Evolutionary conservation across 2,113 vertebrate species (phyloP).

Genomic region (Rhynchomys soricoides): DNA sequence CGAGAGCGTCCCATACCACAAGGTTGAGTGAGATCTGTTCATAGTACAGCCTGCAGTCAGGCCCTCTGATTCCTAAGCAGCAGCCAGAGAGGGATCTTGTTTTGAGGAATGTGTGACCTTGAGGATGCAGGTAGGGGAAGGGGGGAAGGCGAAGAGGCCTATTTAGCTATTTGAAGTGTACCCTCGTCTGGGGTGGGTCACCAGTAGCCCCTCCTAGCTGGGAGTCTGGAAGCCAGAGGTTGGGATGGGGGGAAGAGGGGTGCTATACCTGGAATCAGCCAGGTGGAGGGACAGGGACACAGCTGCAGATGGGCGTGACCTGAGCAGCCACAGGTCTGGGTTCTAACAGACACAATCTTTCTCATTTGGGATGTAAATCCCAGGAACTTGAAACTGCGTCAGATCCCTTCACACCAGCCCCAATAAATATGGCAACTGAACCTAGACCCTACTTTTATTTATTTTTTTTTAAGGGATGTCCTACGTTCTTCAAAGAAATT

Average conservation of each 20-base stretch:
- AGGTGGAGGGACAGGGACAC: no score
- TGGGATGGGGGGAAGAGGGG: not conserved
- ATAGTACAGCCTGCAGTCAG: not conserved
- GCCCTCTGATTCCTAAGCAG: not conserved
- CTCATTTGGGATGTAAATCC: constrained; percentile 7
- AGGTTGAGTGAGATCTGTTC: not conserved
- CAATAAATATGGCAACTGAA: constrained; percentile 64
- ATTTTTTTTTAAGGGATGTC: constrained; percentile 57
- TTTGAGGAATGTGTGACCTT: not conserved
- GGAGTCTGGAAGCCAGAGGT: not conserved
- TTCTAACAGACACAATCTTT: not conserved
- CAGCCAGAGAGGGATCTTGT: no score
- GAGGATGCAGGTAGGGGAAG: not conserved
- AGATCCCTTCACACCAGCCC: constrained; percentile 19
- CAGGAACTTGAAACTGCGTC: not conserved
- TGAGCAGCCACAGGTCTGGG: not conserved
- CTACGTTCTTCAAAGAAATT: constrained; percentile 76
- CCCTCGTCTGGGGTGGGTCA: not conserved
- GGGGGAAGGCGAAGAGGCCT: no score
- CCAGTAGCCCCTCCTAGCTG: not conserved
- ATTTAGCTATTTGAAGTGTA: not conserved
- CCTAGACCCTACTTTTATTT: constrained; percentile 48
- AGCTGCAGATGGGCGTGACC: not conserved
- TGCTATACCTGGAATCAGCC: not conserved
- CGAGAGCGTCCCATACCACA: not conserved